These are phyloP conservation scores for Novumbra hubbsi DNA, from an alignment of 2,797 vertebrate genomes.

Conservation along the genomic window DNA sequence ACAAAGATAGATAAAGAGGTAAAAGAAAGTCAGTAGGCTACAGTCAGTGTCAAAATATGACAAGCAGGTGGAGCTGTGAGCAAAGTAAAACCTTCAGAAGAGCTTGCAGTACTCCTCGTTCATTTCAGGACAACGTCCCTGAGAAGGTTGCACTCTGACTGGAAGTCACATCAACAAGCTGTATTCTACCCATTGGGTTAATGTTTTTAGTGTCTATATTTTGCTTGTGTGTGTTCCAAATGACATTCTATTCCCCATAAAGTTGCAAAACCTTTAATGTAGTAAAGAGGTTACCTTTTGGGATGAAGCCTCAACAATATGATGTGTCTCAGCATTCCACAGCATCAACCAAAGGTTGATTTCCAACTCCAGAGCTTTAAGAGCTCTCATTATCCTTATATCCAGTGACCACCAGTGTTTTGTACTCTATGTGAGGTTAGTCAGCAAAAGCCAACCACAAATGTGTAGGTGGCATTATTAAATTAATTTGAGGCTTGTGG, in stretches of 20 bases:
- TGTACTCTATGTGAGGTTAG: neutral
- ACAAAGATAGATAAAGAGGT: slow-evolving; percentile 9
- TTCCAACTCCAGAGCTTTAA: neutral
- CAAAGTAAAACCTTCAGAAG: slow-evolving; percentile 71
- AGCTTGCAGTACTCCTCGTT: slow-evolving; percentile 37
- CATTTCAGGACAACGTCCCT: slow-evolving; percentile 33
- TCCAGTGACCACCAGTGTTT: neutral
- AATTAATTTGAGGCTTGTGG: slow-evolving; percentile 66
- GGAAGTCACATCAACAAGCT: slow-evolving; percentile 24
- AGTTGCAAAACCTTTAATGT: neutral
- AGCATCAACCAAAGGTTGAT: neutral
- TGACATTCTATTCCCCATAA: neutral
- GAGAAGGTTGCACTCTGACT: slow-evolving; percentile 23
- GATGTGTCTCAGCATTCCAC: neutral
- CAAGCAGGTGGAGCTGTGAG: slow-evolving; percentile 86
- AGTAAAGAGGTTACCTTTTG: neutral
- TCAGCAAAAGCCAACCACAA: slow-evolving; percentile 37
- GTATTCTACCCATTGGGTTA: slow-evolving; percentile 25
- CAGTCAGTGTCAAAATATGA: slow-evolving; percentile 72
- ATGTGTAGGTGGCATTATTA: slow-evolving; percentile 74
- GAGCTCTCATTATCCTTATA: neutral
- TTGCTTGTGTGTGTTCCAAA: neutral
- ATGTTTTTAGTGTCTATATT: neutral
- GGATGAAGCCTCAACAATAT: neutral
- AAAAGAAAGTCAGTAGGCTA: slow-evolving; percentile 51